These are phyloP conservation scores for Trematomus loennbergii DNA, from an alignment of 2,113 vertebrate species.

Conservation along the genomic window DNA sequence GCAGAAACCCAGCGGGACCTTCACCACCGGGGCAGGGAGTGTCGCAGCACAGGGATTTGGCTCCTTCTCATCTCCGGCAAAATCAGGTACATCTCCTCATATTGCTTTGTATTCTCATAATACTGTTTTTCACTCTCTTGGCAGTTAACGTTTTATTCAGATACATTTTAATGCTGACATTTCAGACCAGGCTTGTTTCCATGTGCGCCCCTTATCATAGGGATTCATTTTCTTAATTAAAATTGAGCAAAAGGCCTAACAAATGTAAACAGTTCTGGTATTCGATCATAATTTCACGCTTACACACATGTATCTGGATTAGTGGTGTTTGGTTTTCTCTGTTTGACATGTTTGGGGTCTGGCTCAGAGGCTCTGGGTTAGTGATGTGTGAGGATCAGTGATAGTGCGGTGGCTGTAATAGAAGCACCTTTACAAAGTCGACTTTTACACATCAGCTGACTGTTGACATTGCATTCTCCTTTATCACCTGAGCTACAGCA, in stretches of 20 bases:
- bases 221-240: slow-evolving; percentile 5
- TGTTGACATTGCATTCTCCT: slow-evolving; percentile 44
- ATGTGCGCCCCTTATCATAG: background rate
- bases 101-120: background rate
- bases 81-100: slow-evolving; percentile 85
- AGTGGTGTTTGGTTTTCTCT: background rate
- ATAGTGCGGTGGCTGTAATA: background rate
- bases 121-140: background rate
- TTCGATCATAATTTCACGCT: background rate
- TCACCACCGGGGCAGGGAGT: slow-evolving; percentile 90
- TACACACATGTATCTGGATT: background rate
- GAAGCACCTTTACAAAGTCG: slow-evolving; percentile 5
- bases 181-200: background rate
- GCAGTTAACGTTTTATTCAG: background rate
- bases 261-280: background rate
- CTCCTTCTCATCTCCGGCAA: slow-evolving; percentile 88
- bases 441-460: slow-evolving; percentile 21
- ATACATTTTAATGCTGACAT: slow-evolving; percentile 22
- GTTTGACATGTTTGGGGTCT: background rate
- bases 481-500: slow-evolving; percentile 29
- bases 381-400: slow-evolving; percentile 14
- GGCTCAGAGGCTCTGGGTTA: background rate
- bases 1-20: slow-evolving; percentile 92
- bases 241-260: background rate
- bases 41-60: slow-evolving; percentile 96